Conservation (phyloP, 2,113 vertebrate genomes). For the Percopsis transmontana region DNA sequence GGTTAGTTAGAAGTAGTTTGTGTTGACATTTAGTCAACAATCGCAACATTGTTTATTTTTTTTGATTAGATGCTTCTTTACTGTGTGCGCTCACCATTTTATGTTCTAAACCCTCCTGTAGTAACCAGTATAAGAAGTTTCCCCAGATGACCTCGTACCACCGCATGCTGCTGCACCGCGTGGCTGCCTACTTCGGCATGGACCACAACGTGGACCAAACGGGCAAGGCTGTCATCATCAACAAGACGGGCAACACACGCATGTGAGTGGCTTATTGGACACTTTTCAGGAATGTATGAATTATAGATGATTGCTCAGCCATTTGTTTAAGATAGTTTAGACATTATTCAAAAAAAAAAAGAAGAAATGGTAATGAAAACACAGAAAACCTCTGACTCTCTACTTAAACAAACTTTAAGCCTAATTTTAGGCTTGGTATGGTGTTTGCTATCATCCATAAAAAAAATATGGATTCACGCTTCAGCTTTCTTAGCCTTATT, state of each 20-base stretch:
- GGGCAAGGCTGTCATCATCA: slow-evolving; percentile 98
- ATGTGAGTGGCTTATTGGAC: slow-evolving; percentile 82
- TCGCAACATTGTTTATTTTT: slow-evolving; percentile 43
- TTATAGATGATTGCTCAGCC: background rate
- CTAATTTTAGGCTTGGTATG: no score
- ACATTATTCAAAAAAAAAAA: no score
- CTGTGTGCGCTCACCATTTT: background rate
- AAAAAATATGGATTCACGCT: no score
- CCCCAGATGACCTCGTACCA: slow-evolving; percentile 99
- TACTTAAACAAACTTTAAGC: no score
- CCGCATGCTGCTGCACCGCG: slow-evolving; percentile 96
- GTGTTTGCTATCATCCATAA: no score
- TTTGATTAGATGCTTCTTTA: background rate
- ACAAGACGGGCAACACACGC: slow-evolving; percentile 97
- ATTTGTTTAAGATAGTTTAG: background rate
- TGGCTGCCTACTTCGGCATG: slow-evolving; percentile 99
- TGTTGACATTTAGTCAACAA: slow-evolving; percentile 63
- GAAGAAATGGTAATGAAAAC: no score
- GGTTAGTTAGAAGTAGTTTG: background rate
- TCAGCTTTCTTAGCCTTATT: no score
- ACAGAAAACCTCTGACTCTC: no score
- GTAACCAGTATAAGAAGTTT: slow-evolving; percentile 99
- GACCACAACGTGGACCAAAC: slow-evolving; percentile 99
- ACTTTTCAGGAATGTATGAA: background rate
- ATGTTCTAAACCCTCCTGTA: slow-evolving; percentile 52